Percentiles rank a stretch among this genome's conserved stretches.
Evolutionary conservation across 1,140 invertebrate genomes (phyloP).

Genomic region (Euura lappo): DNA sequence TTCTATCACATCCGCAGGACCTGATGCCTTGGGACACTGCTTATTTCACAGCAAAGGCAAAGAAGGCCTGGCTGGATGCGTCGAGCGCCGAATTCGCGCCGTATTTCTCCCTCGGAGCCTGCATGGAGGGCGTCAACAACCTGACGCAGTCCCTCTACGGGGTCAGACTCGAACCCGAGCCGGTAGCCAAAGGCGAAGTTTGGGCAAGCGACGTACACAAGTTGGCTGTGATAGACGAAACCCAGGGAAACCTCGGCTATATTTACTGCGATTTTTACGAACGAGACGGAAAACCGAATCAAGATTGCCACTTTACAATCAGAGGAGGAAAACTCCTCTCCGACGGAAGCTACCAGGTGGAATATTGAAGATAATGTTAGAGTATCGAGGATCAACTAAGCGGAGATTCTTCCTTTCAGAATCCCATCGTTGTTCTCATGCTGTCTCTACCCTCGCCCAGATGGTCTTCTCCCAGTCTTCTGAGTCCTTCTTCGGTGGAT

Average conservation of each 20-base stretch:
- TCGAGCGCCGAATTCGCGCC: constrained; percentile 75
- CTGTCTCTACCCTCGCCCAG: constrained; percentile 81
- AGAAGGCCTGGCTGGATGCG: constrained; percentile 72
- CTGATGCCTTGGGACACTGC: constrained; percentile 85
- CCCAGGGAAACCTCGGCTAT: constrained; percentile 83
- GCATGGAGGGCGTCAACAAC: constrained; percentile 94
- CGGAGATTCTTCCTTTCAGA: constrained; percentile 59
- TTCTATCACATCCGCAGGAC: constrained; percentile 34
- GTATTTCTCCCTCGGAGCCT: constrained; percentile 93
- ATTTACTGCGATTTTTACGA: constrained; percentile 99
- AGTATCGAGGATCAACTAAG: constrained; percentile 18
- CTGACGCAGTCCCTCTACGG: constrained; percentile 83
- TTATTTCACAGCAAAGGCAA: constrained; percentile 78
- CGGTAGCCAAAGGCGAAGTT: constrained; percentile 72
- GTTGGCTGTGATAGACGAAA: constrained; percentile 80
- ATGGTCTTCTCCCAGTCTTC: constrained; percentile 78
- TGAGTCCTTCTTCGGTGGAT: constrained; percentile 86
- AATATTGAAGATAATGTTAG: constrained; percentile 9
- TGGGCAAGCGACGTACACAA: constrained; percentile 92
- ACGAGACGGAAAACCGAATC: constrained; percentile 86
- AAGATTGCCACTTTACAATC: constrained; percentile 99
- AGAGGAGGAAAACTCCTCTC: constrained; percentile 83
- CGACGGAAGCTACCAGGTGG: constrained; percentile 85
- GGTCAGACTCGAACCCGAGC: constrained; percentile 75
- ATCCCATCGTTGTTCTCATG: constrained; percentile 94